phyloP scores from a whole-genome alignment of 2,797 vertebrate species.

The Poecilia velifera region DNA sequence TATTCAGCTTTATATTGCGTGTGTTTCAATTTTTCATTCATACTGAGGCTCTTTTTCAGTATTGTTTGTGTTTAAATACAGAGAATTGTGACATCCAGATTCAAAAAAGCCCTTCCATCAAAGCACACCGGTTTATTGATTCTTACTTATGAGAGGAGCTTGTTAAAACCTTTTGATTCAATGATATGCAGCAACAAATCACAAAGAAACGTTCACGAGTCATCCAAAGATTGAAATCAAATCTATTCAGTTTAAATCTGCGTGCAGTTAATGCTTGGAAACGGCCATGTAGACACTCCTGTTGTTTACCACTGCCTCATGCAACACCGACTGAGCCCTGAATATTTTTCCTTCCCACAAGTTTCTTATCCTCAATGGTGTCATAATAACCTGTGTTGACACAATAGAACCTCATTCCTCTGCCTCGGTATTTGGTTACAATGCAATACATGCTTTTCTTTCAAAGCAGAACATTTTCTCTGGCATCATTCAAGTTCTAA shows the following conservation, averaged over 20 bases:
- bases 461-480: background rate
- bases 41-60: background rate
- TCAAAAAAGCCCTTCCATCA: background rate
- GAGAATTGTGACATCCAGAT: background rate
- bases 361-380: background rate
- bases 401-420: background rate
- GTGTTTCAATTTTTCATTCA: background rate
- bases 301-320: background rate
- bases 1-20: background rate
- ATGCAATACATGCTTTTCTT: background rate
- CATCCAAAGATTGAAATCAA: background rate
- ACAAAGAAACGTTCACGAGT: background rate
- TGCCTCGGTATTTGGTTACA: background rate
- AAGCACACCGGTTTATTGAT: background rate
- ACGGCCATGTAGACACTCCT: background rate
- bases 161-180: background rate
- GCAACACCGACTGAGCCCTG: background rate
- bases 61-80: background rate
- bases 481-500: background rate
- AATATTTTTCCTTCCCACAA: background rate
- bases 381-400: background rate
- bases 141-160: background rate
- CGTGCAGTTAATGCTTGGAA: background rate
- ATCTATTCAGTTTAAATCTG: background rate
- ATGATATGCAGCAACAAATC: background rate